phyloP scores from a whole-genome alignment of 2,888 invertebrate genomes.

The Lasius platythorax region DNA sequence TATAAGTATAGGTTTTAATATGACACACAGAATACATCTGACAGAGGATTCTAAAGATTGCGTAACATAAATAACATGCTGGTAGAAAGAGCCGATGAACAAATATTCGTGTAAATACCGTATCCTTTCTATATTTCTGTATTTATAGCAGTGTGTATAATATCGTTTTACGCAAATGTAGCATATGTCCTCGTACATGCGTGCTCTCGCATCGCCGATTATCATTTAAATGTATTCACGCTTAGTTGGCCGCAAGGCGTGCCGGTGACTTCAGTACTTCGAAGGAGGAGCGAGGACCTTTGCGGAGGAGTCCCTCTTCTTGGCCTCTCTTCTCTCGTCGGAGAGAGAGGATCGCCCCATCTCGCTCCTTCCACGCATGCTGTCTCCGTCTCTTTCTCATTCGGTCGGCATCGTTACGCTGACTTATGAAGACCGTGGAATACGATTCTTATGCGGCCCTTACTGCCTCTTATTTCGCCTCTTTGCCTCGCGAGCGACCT shows the following conservation, averaged over 20 bases:
- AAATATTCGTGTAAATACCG: neutral
- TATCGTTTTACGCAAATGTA: constrained; percentile 8
- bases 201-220: constrained; percentile 65
- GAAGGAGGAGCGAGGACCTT: constrained; percentile 60
- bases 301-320: constrained; percentile 59
- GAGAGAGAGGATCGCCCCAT: constrained; percentile 33
- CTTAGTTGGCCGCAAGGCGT: constrained; percentile 64
- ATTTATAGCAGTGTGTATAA: constrained; percentile 11
- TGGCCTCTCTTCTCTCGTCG: constrained; percentile 54
- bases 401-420: constrained; percentile 74
- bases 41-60: neutral
- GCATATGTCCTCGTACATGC: constrained; percentile 14
- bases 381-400: constrained; percentile 61
- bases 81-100: neutral
- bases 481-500: constrained; percentile 58
- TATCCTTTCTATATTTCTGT: constrained; percentile 18
- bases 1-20: neutral
- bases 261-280: constrained; percentile 60
- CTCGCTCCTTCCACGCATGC: neutral
- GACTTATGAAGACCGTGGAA: constrained; percentile 72
- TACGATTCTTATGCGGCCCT: constrained; percentile 69
- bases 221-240: constrained; percentile 77
- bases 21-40: neutral
- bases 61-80: neutral
- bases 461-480: constrained; percentile 67